phyloP scores from a whole-genome alignment of 2,113 vertebrate species.

The Oceanodroma tethys region DNA sequence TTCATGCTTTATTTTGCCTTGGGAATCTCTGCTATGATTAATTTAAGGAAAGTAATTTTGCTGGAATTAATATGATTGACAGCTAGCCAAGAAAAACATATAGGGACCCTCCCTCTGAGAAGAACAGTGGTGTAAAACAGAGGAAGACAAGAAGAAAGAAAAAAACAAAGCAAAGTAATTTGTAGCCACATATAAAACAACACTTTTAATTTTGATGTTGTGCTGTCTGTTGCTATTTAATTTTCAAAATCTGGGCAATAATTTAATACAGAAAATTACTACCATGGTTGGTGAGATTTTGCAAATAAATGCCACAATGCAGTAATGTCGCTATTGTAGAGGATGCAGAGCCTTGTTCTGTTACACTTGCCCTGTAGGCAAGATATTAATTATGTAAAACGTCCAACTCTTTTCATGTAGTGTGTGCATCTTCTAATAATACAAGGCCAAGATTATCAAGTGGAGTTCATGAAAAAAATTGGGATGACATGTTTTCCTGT shows the following conservation, averaged over 20 bases:
- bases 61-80: slow-evolving; percentile 46
- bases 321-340: not conserved
- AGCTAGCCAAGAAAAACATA: not conserved
- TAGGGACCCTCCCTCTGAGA: not conserved
- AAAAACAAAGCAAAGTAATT: not conserved
- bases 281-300: not conserved
- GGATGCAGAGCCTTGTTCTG: not conserved
- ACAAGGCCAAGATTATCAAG: not conserved
- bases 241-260: not conserved
- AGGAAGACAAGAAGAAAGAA: not conserved
- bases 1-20: slow-evolving; percentile 19
- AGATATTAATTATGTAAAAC: slow-evolving; percentile 5
- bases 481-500: not conserved
- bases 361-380: not conserved
- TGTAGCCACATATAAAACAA: not conserved
- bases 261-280: not conserved
- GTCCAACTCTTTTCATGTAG: not conserved
- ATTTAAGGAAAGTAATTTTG: slow-evolving; percentile 47
- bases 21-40: slow-evolving; percentile 3
- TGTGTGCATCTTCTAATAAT: not conserved
- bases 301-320: not conserved
- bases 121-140: not conserved
- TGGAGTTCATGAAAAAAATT: not conserved
- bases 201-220: not conserved
- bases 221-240: not conserved